Conservation (phyloP, 2,888 invertebrate species). For the Ichneumoninae sp. region DNA sequence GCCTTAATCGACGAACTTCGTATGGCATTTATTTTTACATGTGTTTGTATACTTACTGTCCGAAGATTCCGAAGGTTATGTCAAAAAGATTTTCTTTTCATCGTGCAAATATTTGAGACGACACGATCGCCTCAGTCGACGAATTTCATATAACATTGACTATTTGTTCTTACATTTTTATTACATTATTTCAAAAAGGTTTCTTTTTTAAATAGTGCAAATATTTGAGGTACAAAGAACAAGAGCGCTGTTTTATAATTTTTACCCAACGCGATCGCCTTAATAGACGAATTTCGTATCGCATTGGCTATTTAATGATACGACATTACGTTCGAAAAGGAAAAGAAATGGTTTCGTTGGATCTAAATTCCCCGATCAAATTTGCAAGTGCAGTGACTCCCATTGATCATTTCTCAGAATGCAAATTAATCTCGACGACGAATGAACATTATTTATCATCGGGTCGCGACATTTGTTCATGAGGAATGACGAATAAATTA, state of each 20-base stretch:
- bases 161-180: neutral
- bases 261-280: no score
- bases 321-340: slow-evolving; percentile 24
- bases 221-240: neutral
- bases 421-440: slow-evolving; percentile 58
- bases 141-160: neutral
- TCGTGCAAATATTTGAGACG: neutral
- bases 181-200: neutral
- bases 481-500: slow-evolving; percentile 61
- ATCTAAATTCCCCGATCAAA: slow-evolving; percentile 48
- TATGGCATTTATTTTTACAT: neutral
- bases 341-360: slow-evolving; percentile 40
- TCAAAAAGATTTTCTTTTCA: neutral
- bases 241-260: neutral
- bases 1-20: slow-evolving; percentile 2
- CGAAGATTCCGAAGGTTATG: no score
- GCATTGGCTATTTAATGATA: slow-evolving; percentile 4
- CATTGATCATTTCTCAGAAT: slow-evolving; percentile 67
- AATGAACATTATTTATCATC: slow-evolving; percentile 63
- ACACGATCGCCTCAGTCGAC: slow-evolving; percentile 1
- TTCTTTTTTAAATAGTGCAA: neutral
- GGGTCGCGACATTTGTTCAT: slow-evolving; percentile 44
- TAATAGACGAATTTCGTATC: slow-evolving; percentile 15
- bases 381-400: slow-evolving; percentile 57
- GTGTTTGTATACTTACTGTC: no score